These are phyloP conservation scores for Pristionchus maxplancki DNA, from an alignment of 2,888 invertebrate species.

Conservation along the genomic window DNA sequence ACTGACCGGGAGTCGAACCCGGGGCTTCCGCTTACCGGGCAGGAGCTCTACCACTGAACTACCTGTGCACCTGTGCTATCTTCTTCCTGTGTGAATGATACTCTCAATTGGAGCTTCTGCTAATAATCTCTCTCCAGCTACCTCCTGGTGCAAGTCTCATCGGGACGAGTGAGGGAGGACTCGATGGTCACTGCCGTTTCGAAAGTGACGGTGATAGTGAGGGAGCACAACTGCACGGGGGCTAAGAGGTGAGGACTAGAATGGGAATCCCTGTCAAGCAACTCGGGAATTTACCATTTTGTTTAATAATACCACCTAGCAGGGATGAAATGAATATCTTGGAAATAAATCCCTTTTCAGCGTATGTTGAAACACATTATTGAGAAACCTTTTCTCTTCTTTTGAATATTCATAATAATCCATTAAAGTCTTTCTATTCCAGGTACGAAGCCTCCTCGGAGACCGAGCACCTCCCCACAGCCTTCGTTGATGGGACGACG, in stretches of 20 bases:
- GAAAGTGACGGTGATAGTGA: conserved; percentile 47
- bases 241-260: background rate
- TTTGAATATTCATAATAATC: background rate
- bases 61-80: too few relatives aligned
- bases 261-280: too few relatives aligned
- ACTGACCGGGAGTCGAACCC: too few relatives aligned
- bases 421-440: background rate
- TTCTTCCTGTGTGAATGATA: too few relatives aligned
- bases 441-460: conserved; percentile 52
- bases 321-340: background rate
- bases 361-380: background rate
- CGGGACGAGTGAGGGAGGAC: conserved; percentile 28
- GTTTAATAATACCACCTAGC: background rate
- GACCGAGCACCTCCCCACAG: conserved; percentile 27
- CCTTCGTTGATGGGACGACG: conserved; percentile 49
- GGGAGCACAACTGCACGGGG: conserved; percentile 45
- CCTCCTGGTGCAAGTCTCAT: conserved; percentile 48
- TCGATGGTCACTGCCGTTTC: conserved; percentile 43
- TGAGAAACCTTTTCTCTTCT: background rate
- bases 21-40: too few relatives aligned
- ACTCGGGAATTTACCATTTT: too few relatives aligned
- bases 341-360: background rate
- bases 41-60: too few relatives aligned
- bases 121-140: conserved; percentile 24
- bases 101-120: too few relatives aligned